These are phyloP conservation scores for Eilema caniola DNA, from an alignment of 2,888 invertebrate genomes.

Conservation along the genomic window DNA sequence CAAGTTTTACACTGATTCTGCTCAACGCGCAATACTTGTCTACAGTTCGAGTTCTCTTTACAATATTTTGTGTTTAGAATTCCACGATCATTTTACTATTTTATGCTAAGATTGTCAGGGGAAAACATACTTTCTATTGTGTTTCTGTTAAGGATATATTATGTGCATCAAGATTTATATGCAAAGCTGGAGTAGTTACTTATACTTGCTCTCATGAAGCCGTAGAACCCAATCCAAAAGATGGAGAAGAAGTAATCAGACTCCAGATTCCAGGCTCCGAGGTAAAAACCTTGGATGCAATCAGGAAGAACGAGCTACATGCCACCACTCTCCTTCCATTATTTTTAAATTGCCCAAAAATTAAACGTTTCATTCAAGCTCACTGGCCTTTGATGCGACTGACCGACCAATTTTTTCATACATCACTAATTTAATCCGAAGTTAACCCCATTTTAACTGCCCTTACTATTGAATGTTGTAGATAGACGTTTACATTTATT, in stretches of 20 bases:
- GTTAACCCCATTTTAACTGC: background rate
- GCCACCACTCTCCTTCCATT: background rate
- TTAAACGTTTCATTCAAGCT: too few species aligned
- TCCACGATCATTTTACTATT: constrained; percentile 19
- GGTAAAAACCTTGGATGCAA: too few species aligned
- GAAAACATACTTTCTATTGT: constrained; percentile 3
- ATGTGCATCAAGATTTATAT: too few species aligned
- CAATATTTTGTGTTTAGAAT: constrained; percentile 25
- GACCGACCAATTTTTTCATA: too few species aligned
- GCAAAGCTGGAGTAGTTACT: too few species aligned
- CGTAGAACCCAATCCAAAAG: too few species aligned
- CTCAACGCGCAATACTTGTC: constrained; percentile 45
- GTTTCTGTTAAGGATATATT: background rate
- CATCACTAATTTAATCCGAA: background rate
- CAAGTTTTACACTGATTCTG: constrained; percentile 56
- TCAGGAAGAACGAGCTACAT: too few species aligned
- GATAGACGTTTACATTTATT: background rate
- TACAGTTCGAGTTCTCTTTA: constrained; percentile 26
- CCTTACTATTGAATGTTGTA: background rate
- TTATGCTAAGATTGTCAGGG: background rate
- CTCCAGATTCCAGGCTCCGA: too few species aligned
- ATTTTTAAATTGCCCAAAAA: background rate
- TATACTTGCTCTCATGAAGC: too few species aligned
- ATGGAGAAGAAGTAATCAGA: too few species aligned
- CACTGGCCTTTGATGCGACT: too few species aligned